Conservation (phyloP, 2,113 vertebrate genomes). For the Clarias magur region DNA sequence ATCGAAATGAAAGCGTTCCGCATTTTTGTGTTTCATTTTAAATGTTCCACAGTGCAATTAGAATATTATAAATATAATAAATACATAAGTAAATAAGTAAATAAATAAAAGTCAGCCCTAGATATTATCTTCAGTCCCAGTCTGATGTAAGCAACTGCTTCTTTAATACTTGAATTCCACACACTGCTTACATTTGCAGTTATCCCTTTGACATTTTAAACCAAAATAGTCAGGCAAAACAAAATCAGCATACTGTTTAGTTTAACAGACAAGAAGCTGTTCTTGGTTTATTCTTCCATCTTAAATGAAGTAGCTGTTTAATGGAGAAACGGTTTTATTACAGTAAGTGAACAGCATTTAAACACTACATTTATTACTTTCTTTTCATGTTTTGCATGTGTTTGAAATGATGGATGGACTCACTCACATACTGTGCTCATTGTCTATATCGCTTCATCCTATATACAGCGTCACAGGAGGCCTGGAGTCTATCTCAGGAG, state of each 20-base stretch:
- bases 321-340: background rate
- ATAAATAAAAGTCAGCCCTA: background rate
- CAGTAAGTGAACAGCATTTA: background rate
- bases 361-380: background rate
- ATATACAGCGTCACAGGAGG: too few species aligned
- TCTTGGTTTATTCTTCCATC: background rate
- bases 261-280: background rate
- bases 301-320: background rate
- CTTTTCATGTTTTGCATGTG: background rate
- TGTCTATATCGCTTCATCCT: too few species aligned
- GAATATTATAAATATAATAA: background rate
- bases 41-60: background rate
- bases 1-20: background rate
- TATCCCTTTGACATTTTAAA: background rate
- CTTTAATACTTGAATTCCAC: constrained; percentile 3
- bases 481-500: too few species aligned
- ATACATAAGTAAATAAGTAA: too few species aligned
- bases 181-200: background rate
- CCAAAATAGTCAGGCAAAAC: background rate
- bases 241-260: background rate
- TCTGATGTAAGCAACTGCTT: background rate
- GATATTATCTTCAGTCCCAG: constrained; percentile 3
- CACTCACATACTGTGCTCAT: too few species aligned
- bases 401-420: background rate
- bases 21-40: background rate